Evolutionary conservation across 1,140 invertebrate species (phyloP), one percentile per base, ranked within the genome.

Genomic region (Hydropsyche tenuis): DNA sequence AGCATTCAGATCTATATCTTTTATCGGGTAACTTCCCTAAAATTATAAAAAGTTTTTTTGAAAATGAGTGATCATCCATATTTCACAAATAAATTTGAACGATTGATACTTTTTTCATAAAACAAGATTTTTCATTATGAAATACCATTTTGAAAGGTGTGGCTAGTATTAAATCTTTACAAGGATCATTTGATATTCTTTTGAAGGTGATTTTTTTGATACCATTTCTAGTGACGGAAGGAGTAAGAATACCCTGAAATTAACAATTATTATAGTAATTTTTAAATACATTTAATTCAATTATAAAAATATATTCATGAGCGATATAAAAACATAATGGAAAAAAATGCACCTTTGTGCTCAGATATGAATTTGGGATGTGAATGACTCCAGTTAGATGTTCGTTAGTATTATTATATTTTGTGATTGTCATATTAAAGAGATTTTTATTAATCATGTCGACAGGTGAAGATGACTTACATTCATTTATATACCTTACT

Each of bases 11-110:
- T 71, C 63, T 9, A 75, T 16, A 18, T 46, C 37, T 25, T 37
- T 30, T 1, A 75, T 20, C 9, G 74, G 45, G 43, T 68, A 68
- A 48, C 66, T 75, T 12, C 63, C 74, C 74, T 75, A 37, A 11
- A 75, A 66, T 22, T 53, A 66, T 45, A n/a, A 48, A 22, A n/a
- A n/a, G 30, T 37, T 37, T 37, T 37, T n/a, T n/a, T n/a, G n/a
- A n/a, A n/a, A n/a, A n/a, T n/a, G n/a, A n/a, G n/a, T n/a, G n/a
- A n/a, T n/a, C n/a, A n/a, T n/a, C n/a, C n/a, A n/a, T n/a, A n/a
- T n/a, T n/a, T n/a, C n/a, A n/a, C n/a, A n/a, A n/a, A n/a, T n/a
- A n/a, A 37, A 37, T 4, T 37, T 4, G 9, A 37, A 37, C 3
- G 3, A 9, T 9, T 4, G 3, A 9, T 37, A 37, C 30, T 9